A percentile compares a stretch with the other conserved stretches of the same genome.
Evolutionary conservation across 2,113 vertebrate species (phyloP).

Genomic region (Chaenogobius annularis): DNA sequence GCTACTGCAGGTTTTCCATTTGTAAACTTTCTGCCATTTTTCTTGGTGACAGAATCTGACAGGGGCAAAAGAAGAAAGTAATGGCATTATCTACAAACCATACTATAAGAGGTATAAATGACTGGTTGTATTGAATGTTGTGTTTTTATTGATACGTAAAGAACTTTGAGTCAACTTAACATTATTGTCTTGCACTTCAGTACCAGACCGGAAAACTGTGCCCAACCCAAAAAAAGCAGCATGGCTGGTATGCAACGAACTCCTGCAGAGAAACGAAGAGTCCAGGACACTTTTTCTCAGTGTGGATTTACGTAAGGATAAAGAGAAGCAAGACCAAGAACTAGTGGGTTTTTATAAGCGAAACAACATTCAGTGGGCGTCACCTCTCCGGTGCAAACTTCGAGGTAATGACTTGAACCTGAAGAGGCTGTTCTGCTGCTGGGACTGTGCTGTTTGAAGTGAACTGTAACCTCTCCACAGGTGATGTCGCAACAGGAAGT

Average conservation of each 20-base stretch:
- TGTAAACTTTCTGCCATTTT: not conserved
- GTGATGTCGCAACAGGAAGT: constrained; percentile 42
- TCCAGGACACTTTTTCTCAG: constrained; percentile 17
- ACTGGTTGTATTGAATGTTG: not conserved
- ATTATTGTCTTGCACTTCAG: not conserved
- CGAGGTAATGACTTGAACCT: constrained; percentile 7
- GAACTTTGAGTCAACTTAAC: not conserved
- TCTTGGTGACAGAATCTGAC: not conserved
- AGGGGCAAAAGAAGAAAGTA: too few relatives aligned
- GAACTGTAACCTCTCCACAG: constrained; percentile 7
- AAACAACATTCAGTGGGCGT: constrained; percentile 35
- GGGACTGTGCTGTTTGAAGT: not conserved
- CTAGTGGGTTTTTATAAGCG: constrained; percentile 36
- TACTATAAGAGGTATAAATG: not conserved
- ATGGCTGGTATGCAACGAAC: constrained; percentile 28
- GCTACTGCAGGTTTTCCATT: not conserved
- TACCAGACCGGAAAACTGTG: constrained; percentile 34
- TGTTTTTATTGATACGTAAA: not conserved
- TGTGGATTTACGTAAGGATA: constrained; percentile 42
- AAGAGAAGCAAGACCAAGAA: constrained; percentile 37
- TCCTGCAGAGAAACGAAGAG: constrained; percentile 23
- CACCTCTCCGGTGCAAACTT: constrained; percentile 28
- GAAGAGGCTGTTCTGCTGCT: not conserved
- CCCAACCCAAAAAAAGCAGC: constrained; percentile 39
- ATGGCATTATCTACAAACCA: constrained; percentile 5